These are phyloP conservation scores for Drosophila teissieri DNA, from an alignment of 1,140 invertebrate species.

Conservation along the genomic window DNA sequence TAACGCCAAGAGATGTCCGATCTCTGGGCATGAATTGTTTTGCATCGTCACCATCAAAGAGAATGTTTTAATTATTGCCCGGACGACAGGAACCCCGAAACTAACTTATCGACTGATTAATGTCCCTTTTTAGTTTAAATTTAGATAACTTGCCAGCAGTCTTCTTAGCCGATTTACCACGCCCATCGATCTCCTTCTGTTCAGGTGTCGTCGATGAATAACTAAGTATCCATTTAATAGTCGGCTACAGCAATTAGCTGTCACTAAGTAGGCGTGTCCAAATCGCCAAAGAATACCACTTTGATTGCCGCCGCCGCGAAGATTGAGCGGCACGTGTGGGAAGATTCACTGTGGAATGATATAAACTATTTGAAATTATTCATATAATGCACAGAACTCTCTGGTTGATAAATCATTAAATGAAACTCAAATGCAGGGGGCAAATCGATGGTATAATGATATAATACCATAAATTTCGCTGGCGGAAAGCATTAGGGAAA, in stretches of 20 bases:
- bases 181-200: slow-evolving; percentile 18
- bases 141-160: slow-evolving; percentile 14
- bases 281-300: slow-evolving; percentile 16
- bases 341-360: slow-evolving; percentile 2
- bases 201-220: slow-evolving; percentile 20
- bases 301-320: slow-evolving; percentile 15
- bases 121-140: slow-evolving; percentile 18
- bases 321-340: slow-evolving; percentile 30
- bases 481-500: slow-evolving; percentile 27
- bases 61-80: slow-evolving; percentile 45
- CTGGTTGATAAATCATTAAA: too few species aligned
- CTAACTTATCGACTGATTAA: slow-evolving; percentile 31
- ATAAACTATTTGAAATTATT: too few species aligned
- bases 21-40: slow-evolving; percentile 65
- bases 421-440: not conserved
- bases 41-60: slow-evolving; percentile 31
- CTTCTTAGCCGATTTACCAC: slow-evolving; percentile 26
- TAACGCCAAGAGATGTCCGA: slow-evolving; percentile 52
- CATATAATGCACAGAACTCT: too few species aligned
- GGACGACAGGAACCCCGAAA: not conserved
- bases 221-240: slow-evolving; percentile 16
- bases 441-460: not conserved
- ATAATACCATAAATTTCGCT: slow-evolving; percentile 4
- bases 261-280: slow-evolving; percentile 40
- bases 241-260: slow-evolving; percentile 23